phyloP scores from a whole-genome alignment of 2,113 vertebrate genomes.

The Psephotus haematonotus region DNA sequence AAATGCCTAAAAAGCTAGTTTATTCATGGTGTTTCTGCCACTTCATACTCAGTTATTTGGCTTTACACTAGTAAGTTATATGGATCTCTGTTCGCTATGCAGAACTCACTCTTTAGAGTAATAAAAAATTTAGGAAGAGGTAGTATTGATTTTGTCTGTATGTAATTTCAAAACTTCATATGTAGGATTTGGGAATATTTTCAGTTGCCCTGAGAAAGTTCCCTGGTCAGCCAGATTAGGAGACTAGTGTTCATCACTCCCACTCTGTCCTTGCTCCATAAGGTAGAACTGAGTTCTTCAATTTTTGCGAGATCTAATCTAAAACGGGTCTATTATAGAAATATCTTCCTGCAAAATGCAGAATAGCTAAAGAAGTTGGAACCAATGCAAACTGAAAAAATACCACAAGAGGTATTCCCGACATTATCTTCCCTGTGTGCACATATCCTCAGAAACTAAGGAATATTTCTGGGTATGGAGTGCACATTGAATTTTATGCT shows the following conservation, averaged over 20 bases:
- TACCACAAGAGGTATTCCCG: neutral
- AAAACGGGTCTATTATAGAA: neutral
- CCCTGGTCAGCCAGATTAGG: neutral
- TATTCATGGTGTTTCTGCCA: neutral
- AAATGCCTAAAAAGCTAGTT: neutral
- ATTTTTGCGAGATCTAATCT: neutral
- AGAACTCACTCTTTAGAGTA: neutral
- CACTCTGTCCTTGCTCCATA: rapidly evolving
- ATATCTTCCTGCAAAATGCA: neutral
- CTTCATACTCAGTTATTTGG: neutral
- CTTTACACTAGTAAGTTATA: neutral
- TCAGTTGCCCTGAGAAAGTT: neutral
- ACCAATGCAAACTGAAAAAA: neutral
- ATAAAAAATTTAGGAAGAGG: neutral
- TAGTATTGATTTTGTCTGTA: neutral
- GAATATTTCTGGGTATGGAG: neutral
- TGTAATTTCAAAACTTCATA: neutral
- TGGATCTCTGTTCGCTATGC: neutral
- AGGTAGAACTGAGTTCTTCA: neutral
- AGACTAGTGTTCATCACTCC: neutral
- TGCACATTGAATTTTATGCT: neutral
- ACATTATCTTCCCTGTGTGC: neutral
- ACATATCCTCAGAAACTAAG: neutral
- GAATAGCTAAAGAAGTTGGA: neutral
- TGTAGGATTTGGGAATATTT: neutral